Evolutionary conservation across 2,888 invertebrate genomes (phyloP).

Genomic region (Leucophenga montana): DNA sequence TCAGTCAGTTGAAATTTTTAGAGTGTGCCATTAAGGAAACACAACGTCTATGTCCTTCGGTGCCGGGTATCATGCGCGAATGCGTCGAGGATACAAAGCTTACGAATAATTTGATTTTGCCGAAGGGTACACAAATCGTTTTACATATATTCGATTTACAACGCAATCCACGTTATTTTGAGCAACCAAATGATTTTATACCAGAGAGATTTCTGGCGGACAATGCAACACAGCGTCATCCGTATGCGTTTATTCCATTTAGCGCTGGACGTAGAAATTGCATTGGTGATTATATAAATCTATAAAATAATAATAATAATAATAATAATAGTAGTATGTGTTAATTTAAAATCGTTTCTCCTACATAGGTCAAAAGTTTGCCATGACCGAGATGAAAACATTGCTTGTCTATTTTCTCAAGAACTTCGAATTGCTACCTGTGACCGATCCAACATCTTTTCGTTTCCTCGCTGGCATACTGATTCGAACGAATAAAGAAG

Average conservation of each 20-base stretch:
- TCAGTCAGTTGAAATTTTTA: constrained; percentile 67
- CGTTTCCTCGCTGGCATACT: constrained; percentile 15
- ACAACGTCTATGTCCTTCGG: constrained; percentile 78
- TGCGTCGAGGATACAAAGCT: constrained; percentile 68
- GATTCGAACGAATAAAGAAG: constrained; percentile 16
- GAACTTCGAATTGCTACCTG: constrained; percentile 11
- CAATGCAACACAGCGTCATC: constrained; percentile 61
- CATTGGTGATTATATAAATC: constrained; percentile 49
- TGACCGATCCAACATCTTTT: constrained; percentile 11
- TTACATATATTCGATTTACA: constrained; percentile 55
- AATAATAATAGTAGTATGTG: no score
- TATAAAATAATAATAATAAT: no score
- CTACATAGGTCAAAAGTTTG: constrained; percentile 15
- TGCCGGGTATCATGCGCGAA: constrained; percentile 76
- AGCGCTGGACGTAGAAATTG: constrained; percentile 65
- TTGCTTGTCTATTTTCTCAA: constrained; percentile 16
- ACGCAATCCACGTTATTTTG: constrained; percentile 51
- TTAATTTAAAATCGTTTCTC: not conserved
- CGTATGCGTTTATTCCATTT: constrained; percentile 60
- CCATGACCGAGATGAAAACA: constrained; percentile 21
- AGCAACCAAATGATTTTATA: constrained; percentile 52
- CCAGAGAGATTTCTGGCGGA: constrained; percentile 73
- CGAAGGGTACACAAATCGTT: constrained; percentile 50
- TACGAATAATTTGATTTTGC: constrained; percentile 48
- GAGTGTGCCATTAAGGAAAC: constrained; percentile 80